Evolutionary conservation across 2,797 vertebrate species (phyloP), one percentile per base, ranked within the genome.

Genomic region (Gymnothorax reevesii): DNA sequence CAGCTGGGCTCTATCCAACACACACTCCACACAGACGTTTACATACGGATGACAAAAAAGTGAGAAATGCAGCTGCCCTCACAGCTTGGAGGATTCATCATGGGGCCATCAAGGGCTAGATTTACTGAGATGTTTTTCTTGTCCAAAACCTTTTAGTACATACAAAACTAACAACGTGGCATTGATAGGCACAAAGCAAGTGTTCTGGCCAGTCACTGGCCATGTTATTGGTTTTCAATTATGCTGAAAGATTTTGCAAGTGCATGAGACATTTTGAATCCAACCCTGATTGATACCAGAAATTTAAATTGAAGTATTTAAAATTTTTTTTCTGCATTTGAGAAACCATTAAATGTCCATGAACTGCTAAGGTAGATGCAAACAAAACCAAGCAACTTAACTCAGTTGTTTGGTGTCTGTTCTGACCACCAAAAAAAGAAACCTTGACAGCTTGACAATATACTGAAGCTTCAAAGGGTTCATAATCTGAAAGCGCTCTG

Each of bases 1-100:
- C 82, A 57, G 80, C 87, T 88, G 87, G 33, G 66, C 42, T 71
- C 55, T n/a, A 52, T 88, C 84, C 10, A 12, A 66, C 84, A 59
- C 71, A 82, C 87, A 60, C 84, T 64, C 20, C 84, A 64, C 84
- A 66, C 60, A 88, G 82, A 84, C 82, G 82, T 86, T 88, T 84
- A 88, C 82, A 84, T 59, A 84, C 79, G 59, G 60, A 86, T 75
- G 84, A 79, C 82, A 86, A 57, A 86, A 77, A 86, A 80, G 7
- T 86, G n/a, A 62, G 66, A 82, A 57, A 57, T n/a, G 62, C 66
- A 62, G 57, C 7, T 73, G 87, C 57, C 87, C 87, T 86, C 84
- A 80, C 84, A 83, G 66, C 79, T 60, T 64, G 57, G 9, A 17
- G 20, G 12, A 83, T 85, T 59, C 62, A 77, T 88, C 85, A 87